Evolutionary conservation across 1,140 invertebrate genomes (phyloP).

Genomic region (Aphaenogaster ashmeadi): DNA sequence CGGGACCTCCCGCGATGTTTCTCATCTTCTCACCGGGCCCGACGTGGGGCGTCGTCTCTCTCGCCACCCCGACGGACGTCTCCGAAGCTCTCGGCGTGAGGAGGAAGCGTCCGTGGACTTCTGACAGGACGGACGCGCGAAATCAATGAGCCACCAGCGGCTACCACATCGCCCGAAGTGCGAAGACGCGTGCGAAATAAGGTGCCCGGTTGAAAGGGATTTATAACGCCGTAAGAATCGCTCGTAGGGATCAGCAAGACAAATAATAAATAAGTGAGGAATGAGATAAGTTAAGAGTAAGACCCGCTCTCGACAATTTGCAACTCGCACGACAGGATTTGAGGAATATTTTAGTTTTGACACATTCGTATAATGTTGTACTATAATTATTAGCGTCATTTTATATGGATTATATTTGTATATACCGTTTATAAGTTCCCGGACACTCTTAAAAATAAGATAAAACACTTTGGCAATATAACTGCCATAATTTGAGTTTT

Average conservation of each 20-base stretch:
- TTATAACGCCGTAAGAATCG: slow-evolving; percentile 1
- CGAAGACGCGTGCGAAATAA: slow-evolving; percentile 47
- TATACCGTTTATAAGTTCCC: background rate
- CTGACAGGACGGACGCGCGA: slow-evolving; percentile 49
- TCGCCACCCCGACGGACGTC: slow-evolving; percentile 26
- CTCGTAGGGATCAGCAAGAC: background rate
- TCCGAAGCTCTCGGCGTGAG: slow-evolving; percentile 30
- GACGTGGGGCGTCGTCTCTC: slow-evolving; percentile 70
- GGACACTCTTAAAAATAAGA: no score
- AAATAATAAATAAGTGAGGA: slow-evolving; percentile 32
- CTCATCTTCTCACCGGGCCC: slow-evolving; percentile 82
- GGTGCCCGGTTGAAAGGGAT: slow-evolving; percentile 13
- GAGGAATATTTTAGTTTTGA: background rate
- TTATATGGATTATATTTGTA: background rate
- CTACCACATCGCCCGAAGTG: slow-evolving; percentile 50
- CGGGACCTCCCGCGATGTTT: slow-evolving; percentile 84
- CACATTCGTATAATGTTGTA: background rate
- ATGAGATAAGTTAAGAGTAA: background rate
- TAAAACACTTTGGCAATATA: no score
- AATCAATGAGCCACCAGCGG: slow-evolving; percentile 61
- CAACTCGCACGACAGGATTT: background rate
- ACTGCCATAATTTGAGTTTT: no score
- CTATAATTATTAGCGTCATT: no score
- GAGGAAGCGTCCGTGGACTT: slow-evolving; percentile 51
- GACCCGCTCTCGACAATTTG: background rate